phyloP scores from a whole-genome alignment of 2,888 invertebrate genomes.

The Caenorhabditis virilis region DNA sequence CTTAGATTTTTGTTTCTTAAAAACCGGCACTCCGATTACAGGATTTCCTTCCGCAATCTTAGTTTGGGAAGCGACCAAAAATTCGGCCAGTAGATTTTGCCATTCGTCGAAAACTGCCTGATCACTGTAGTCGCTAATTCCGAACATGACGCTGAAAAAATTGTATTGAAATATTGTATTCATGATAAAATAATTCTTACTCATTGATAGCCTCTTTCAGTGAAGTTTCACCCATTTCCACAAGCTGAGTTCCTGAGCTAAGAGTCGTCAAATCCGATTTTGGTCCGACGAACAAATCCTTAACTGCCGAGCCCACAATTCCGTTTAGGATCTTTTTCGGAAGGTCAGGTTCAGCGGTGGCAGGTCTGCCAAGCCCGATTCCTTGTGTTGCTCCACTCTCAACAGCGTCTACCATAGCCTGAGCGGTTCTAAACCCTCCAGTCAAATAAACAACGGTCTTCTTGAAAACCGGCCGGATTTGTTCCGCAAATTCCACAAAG shows the following conservation, averaged over 20 bases:
- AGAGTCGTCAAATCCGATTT: constrained; percentile 47
- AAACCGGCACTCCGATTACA: too few species aligned
- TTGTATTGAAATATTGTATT: too few species aligned
- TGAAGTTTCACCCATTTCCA: constrained; percentile 41
- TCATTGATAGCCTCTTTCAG: constrained; percentile 16
- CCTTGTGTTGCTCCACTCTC: constrained; percentile 44
- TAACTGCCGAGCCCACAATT: constrained; percentile 24
- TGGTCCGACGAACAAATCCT: constrained; percentile 45
- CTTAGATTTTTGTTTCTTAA: too few species aligned
- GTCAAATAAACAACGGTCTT: constrained; percentile 43
- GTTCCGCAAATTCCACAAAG: constrained; percentile 54
- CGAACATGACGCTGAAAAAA: not conserved
- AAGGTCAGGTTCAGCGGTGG: constrained; percentile 53
- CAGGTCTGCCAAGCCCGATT: constrained; percentile 48
- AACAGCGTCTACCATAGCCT: constrained; percentile 50
- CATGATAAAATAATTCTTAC: too few species aligned
- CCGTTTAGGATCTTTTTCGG: constrained; percentile 48
- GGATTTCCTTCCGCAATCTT: too few species aligned
- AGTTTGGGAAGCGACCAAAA: too few species aligned
- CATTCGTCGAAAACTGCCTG: too few species aligned
- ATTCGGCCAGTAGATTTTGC: too few species aligned
- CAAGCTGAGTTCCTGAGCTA: constrained; percentile 50
- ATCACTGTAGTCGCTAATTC: constrained; percentile 44
- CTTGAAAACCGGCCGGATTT: constrained; percentile 44
- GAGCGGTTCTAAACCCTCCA: constrained; percentile 52